Evolutionary conservation across 1,140 invertebrate genomes (phyloP).

Genomic region (Meloidogyne chitwoodi): DNA sequence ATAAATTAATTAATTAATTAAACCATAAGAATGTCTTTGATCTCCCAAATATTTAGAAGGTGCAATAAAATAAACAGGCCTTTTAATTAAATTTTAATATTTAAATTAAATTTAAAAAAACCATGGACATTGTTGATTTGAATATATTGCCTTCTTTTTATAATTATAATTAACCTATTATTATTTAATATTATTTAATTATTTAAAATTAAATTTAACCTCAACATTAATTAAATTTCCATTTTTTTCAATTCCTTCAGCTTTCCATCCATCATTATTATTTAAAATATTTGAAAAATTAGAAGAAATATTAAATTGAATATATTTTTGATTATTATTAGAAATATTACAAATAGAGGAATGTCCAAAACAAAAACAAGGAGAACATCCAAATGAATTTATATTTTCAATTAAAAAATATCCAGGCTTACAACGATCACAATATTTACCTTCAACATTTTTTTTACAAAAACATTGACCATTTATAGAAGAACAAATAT

Average conservation of each 20-base stretch:
- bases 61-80: conserved; percentile 77
- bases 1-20: neutral
- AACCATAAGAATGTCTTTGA: conserved; percentile 77
- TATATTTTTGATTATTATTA: conserved; percentile 45
- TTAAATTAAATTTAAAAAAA: conserved; percentile 68
- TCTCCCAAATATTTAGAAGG: conserved; percentile 76
- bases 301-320: neutral
- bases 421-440: conserved; percentile 75
- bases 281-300: conserved; percentile 1
- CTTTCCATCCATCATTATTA: conserved; percentile 7
- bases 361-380: conserved; percentile 97
- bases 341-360: conserved; percentile 83
- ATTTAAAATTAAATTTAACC: neutral
- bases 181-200: conserved; percentile 68
- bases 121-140: conserved; percentile 74
- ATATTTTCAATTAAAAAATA: conserved; percentile 78
- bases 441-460: conserved; percentile 86
- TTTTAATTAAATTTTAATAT: conserved; percentile 1
- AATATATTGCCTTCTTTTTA: conserved; percentile 61
- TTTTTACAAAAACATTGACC: conserved; percentile 81
- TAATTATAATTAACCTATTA: conserved; percentile 11
- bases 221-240: neutral
- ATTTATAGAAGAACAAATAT: conserved; percentile 74
- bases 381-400: conserved; percentile 90
- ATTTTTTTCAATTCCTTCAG: neutral